A percentile compares a stretch with the other conserved stretches of the same genome.
These are phyloP conservation scores for Pseudomyrmex sp. DNA, from an alignment of 1,140 invertebrate genomes.

Conservation along the genomic window DNA sequence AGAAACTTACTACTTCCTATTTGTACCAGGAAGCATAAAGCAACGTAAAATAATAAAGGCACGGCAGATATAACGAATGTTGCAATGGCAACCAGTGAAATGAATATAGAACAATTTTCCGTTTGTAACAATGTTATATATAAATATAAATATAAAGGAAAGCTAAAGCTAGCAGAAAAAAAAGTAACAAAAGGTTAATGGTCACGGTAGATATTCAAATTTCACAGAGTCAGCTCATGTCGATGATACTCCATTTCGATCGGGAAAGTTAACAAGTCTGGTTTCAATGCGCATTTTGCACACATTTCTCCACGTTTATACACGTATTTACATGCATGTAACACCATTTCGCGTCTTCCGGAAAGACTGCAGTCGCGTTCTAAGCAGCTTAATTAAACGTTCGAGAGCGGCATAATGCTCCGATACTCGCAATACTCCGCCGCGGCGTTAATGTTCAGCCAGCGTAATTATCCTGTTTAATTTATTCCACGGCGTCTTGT, in stretches of 20 bases:
- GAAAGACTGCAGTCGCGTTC: constrained; percentile 5
- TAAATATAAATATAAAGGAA: not conserved
- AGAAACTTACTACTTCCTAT: constrained; percentile 1
- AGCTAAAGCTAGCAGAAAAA: constrained; percentile 2
- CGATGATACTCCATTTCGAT: constrained; percentile 5
- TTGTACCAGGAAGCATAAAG: not conserved
- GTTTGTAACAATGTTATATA: constrained; percentile 1
- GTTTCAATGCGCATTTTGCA: not conserved
- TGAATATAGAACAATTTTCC: constrained; percentile 3
- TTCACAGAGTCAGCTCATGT: not conserved
- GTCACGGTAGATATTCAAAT: not conserved
- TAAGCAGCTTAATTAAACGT: constrained; percentile 59
- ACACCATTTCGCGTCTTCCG: constrained; percentile 16
- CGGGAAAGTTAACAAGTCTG: constrained; percentile 9
- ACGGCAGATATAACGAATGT: not conserved
- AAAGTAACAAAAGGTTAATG: constrained; percentile 8
- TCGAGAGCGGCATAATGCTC: constrained; percentile 22
- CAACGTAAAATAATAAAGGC: not conserved
- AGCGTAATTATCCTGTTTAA: constrained; percentile 57
- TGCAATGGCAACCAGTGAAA: constrained; percentile 5
- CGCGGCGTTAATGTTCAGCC: constrained; percentile 49
- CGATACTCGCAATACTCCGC: constrained; percentile 31
- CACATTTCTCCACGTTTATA: constrained; percentile 12
- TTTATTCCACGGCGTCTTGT: constrained; percentile 47
- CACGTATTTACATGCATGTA: too few species aligned